Conservation (phyloP, 1,140 invertebrate genomes). For the Tyrophagus putrescentiae region DNA sequence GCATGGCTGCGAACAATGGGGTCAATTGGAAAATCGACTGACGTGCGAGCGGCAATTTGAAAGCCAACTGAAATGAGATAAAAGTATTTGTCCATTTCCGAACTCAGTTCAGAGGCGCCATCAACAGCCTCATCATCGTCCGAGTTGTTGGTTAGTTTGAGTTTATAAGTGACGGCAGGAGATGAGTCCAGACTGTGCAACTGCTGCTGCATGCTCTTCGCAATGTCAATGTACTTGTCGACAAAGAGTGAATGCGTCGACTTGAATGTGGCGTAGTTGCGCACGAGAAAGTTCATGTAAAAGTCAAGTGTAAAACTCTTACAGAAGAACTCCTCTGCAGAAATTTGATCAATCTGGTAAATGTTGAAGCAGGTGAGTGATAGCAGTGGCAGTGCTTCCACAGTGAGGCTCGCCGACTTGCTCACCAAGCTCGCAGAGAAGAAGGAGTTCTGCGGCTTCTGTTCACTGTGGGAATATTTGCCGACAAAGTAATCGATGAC, state of each 20-base stretch:
- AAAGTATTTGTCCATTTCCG: slow-evolving; percentile 22
- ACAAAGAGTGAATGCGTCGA: background rate
- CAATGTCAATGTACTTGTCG: slow-evolving; percentile 1
- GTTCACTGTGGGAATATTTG: background rate
- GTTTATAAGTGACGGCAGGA: background rate
- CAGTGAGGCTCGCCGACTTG: background rate
- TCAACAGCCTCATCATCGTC: background rate
- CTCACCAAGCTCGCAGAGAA: background rate
- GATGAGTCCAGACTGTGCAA: background rate
- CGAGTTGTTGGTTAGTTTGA: background rate
- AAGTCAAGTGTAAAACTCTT: background rate
- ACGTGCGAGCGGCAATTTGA: slow-evolving; percentile 32
- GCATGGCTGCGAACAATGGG: slow-evolving; percentile 30
- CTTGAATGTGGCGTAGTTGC: background rate
- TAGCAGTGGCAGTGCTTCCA: slow-evolving; percentile 2
- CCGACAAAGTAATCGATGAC: background rate
- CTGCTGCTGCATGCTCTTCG: background rate
- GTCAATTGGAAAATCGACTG: slow-evolving; percentile 31
- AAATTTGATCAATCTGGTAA: background rate
- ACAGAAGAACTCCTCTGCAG: background rate
- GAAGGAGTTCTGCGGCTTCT: background rate
- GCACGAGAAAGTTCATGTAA: background rate
- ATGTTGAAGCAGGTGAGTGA: slow-evolving; percentile 1
- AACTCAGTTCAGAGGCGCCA: background rate
- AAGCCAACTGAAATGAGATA: slow-evolving; percentile 28